Evolutionary conservation across 2,888 invertebrate species (phyloP).

Genomic region (Melitaea athalia): DNA sequence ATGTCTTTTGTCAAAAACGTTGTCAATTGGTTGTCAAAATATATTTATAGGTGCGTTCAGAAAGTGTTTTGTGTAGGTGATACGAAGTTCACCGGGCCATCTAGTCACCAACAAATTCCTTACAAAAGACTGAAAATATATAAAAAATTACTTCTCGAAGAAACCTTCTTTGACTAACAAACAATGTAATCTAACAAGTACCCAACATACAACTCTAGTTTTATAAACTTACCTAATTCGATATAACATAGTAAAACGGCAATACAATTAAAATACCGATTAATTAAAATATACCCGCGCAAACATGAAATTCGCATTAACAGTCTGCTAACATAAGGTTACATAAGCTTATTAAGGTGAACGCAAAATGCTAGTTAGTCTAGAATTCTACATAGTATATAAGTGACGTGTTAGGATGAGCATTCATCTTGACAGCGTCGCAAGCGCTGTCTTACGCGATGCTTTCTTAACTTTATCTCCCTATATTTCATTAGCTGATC

Average conservation of each 20-base stretch:
- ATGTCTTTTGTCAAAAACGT: too few species aligned
- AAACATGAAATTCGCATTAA: constrained; percentile 36
- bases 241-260: background rate
- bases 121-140: too few species aligned
- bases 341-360: constrained; percentile 37
- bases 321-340: constrained; percentile 31
- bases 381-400: constrained; percentile 42
- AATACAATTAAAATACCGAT: constrained; percentile 25
- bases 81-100: too few species aligned
- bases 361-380: constrained; percentile 34
- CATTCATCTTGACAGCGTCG: constrained; percentile 5
- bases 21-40: too few species aligned
- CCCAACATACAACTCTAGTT: too few species aligned
- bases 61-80: too few species aligned
- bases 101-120: too few species aligned
- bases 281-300: constrained; percentile 26
- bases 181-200: too few species aligned
- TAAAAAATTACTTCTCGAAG: too few species aligned
- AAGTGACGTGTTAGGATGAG: constrained; percentile 43
- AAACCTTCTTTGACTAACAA: too few species aligned
- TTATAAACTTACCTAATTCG: background rate
- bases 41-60: too few species aligned
- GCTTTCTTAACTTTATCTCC: background rate
- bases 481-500: background rate
- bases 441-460: background rate